Base-by-base conservation (phyloP, 2,113 vertebrate species). In the Empidonax traillii region DNA sequence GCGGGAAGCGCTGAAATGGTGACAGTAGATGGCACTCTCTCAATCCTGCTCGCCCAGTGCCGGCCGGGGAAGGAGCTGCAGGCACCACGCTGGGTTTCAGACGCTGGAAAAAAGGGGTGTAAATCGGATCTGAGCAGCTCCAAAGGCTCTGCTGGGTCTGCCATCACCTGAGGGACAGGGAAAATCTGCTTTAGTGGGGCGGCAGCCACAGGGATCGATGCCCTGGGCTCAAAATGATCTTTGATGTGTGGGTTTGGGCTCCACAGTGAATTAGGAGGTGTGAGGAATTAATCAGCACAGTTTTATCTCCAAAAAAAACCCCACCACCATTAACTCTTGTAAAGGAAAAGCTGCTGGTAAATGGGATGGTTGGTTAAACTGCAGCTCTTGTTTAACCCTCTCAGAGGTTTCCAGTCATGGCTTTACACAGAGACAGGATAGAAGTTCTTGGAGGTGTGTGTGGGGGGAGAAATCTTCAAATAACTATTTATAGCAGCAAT, bases 21-120 rank as follows among this genome's bases (percentile, higher is more conserved):
- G 58, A 47, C 95, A 43, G 96, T 56, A 95, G 91, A 19, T 95
- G 91, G 93, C 93, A 90, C 76, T 80, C 62, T 83, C 6, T 58
- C 49, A 92, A 53, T 44, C 93, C 83, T 35, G 71, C 81, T 65
- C 69, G 8, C 59, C 49, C 56, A 12, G 7, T 23, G 59, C 41
- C 0, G 61, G 7, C 18, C 6, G 7, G 1, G 80, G 16, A 9
- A 28, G 53, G 44, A 39, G 33, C 53, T 33, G 55, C 13, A 37
- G 71, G 5, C 61, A 10, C 56, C 4, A 5, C 6, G 9, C 2
- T 25, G 52, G 12, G 0, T 30, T 46, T 9, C 3, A 14, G 78
- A 5, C 8, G 35, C 7, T 16, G 59, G 30, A 23, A 24, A 51
- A 31, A 55, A 31, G 61, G 28, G 47, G 27, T 21, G 30, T 13